Conservation (phyloP, 2,113 vertebrate genomes). For the Oryzias curvinotus region DNA sequence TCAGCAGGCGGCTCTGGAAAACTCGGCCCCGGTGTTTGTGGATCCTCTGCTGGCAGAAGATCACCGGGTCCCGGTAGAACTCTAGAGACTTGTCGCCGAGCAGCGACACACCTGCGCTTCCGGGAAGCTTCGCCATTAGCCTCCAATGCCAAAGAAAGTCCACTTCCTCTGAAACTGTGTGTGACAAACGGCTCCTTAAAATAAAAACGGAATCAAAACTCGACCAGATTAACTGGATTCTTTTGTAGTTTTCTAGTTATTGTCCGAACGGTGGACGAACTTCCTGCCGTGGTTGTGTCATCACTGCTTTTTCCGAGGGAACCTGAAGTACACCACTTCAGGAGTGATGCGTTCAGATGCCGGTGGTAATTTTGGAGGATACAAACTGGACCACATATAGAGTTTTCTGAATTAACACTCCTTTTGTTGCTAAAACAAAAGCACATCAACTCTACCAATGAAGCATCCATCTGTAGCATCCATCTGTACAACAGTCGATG, state of each 20-base stretch:
- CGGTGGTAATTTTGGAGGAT: background rate
- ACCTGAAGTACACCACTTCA: background rate
- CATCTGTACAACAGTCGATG: too few species aligned
- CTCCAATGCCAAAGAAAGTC: background rate
- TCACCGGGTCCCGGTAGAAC: slow-evolving; percentile 71
- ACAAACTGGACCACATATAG: background rate
- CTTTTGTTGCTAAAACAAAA: too few species aligned
- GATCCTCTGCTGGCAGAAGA: slow-evolving; percentile 58
- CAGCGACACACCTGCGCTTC: slow-evolving; percentile 63
- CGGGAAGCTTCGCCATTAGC: slow-evolving; percentile 66
- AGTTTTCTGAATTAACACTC: too few species aligned
- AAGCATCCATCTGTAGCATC: too few species aligned
- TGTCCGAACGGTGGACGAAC: background rate
- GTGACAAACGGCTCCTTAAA: too few species aligned
- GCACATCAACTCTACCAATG: too few species aligned
- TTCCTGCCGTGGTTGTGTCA: slow-evolving; percentile 8
- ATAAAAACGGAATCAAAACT: too few species aligned
- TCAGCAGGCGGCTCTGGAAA: slow-evolving; percentile 67
- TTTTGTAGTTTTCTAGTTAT: background rate
- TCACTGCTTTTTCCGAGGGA: slow-evolving; percentile 10
- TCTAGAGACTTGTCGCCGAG: slow-evolving; percentile 72
- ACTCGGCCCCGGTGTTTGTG: slow-evolving; percentile 62
- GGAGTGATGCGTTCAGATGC: slow-evolving; percentile 33
- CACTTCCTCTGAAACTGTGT: too few species aligned
- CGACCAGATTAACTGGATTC: background rate